Conservation (phyloP, 2,797 vertebrate species). For the Hydrophis major region DNA sequence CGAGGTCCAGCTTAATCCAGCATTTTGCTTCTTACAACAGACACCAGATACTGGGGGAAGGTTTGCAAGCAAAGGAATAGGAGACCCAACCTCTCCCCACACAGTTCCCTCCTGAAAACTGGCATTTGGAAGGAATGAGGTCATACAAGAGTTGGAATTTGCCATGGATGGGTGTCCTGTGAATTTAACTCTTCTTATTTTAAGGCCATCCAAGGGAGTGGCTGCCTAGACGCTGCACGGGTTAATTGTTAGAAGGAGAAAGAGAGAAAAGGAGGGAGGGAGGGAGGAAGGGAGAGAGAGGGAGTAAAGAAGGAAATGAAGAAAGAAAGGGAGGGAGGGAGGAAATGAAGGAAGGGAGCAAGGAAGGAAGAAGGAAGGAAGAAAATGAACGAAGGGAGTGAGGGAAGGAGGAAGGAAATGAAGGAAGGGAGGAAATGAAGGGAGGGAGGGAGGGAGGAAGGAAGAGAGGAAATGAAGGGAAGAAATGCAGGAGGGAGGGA, state of each 20-base stretch:
- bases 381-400: no score
- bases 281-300: no score
- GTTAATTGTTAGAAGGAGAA: background rate
- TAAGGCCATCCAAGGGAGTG: background rate
- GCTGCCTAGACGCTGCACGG: background rate
- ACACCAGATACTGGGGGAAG: background rate
- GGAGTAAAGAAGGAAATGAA: no score
- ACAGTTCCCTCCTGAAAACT: background rate
- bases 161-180: background rate
- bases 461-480: no score
- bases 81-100: background rate
- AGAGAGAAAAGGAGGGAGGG: no score
- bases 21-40: background rate
- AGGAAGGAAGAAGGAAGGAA: no score
- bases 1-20: background rate
- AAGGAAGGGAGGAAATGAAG: no score
- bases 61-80: background rate
- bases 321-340: no score
- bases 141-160: background rate
- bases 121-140: background rate
- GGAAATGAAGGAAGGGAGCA: no score
- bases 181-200: background rate
- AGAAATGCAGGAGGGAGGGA: no score
- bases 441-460: no score
- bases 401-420: fast-evolving